These are phyloP conservation scores for Orchesella flavescens DNA, from an alignment of 2,888 invertebrate species.

Conservation along the genomic window DNA sequence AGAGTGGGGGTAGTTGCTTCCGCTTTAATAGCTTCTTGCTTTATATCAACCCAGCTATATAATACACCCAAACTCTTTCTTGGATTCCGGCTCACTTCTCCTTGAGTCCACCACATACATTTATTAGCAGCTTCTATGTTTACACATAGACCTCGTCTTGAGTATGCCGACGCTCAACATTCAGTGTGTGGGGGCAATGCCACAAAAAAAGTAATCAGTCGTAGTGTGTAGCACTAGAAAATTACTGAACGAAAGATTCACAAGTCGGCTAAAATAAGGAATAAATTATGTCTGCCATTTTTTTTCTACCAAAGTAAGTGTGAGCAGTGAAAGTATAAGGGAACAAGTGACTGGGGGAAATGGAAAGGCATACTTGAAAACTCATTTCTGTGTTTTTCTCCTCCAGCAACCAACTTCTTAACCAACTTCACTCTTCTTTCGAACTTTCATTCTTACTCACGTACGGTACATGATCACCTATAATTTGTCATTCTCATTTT, in stretches of 20 bases:
- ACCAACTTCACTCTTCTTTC: neutral
- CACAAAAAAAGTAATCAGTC: constrained; percentile 37
- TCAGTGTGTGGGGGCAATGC: neutral
- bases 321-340: constrained; percentile 14
- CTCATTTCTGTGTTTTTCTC: constrained; percentile 38
- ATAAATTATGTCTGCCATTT: constrained; percentile 54
- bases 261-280: constrained; percentile 41
- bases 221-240: constrained; percentile 16
- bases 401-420: constrained; percentile 26
- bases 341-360: constrained; percentile 26
- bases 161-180: neutral
- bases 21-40: too few species aligned
- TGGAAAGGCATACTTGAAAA: constrained; percentile 42
- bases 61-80: neutral
- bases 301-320: constrained; percentile 40
- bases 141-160: neutral
- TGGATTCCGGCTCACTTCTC: neutral
- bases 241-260: constrained; percentile 42
- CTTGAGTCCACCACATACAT: neutral
- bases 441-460: neutral
- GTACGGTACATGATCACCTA: neutral
- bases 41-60: too few species aligned
- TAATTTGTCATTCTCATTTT: too few species aligned
- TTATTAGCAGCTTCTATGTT: neutral
- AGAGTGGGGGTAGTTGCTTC: constrained; percentile 13